Evolutionary conservation across 2,113 vertebrate genomes (phyloP).

Genomic region (Leptodactylus fuscus): DNA sequence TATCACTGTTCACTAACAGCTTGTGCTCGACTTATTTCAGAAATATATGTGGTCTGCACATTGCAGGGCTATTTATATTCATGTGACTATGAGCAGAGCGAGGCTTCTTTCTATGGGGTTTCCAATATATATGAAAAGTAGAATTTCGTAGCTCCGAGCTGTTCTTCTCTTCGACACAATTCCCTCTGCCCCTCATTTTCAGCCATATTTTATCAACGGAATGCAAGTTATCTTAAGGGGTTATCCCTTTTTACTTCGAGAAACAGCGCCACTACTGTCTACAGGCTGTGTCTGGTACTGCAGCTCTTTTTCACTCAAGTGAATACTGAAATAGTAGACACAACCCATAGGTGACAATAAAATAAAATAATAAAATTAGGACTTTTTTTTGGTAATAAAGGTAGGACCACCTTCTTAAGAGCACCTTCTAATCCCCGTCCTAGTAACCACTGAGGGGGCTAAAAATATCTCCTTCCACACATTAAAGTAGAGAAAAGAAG

Average conservation of each 20-base stretch:
- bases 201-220: not conserved
- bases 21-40: constrained; percentile 6
- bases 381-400: too few relatives aligned
- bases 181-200: not conserved
- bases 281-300: not conserved
- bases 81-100: not conserved
- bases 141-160: not conserved
- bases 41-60: constrained; percentile 23
- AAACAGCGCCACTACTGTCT: not conserved
- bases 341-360: too few relatives aligned
- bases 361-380: too few relatives aligned
- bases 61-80: constrained; percentile 28
- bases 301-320: not conserved
- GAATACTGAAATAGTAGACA: not conserved
- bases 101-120: not conserved
- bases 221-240: not conserved
- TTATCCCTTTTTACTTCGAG: not conserved
- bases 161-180: not conserved
- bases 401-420: too few relatives aligned
- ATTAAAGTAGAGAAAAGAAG: too few relatives aligned
- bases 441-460: too few relatives aligned
- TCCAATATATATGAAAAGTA: not conserved
- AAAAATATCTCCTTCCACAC: too few relatives aligned
- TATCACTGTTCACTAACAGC: constrained; percentile 27
- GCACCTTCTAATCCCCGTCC: too few relatives aligned